Base-by-base conservation (phyloP, 2,113 vertebrate species). In the Brienomyrus longianalis region DNA sequence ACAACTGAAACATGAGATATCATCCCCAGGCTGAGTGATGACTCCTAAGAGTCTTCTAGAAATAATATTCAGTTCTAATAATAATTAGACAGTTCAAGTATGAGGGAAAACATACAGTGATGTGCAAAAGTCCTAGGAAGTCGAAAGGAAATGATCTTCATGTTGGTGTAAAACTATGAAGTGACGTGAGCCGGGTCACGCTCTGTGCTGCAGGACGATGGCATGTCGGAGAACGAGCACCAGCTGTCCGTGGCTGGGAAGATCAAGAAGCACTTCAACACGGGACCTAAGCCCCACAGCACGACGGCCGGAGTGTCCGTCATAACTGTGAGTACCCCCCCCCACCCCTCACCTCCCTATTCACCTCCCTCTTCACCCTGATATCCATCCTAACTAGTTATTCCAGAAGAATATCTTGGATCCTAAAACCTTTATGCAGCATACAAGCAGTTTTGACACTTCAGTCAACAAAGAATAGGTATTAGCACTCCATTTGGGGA, bases 201-300 rank as follows among this genome's bases (percentile, higher is more conserved):
- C 11, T 54, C 47, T 90, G 10, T 90, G 88, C 92, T 90, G 4
- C 92, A 99, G 98, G 98, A 98, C 80, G 98, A 99, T 86, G 96
- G 97, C 21, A 94, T 96, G 92, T 96, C 96, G 77, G 98, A 97
- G 94, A 98, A 97, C 47, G 97, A 97, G 3, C 97, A 97, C 92
- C 98, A 98, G 94, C 96, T 99, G 91, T 97, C 97, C 21, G 98
- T 99, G 92, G 98, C 98, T 88, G 98, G 97, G 62, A 98, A 98
- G 95, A 98, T 99, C 92, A 98, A 97, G 96, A 99, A 99, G 92
- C 97, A 99, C 93, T 99, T 99, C 95, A 98, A 99, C 94, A 97
- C 96, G 0, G 96, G 97, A 88, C 96, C 97, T 80, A 98, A 98
- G 91, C 95, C 95, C 43, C 97, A 95, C 93, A 97, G 94, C 96